A percentile compares a stretch with the other conserved stretches of the same genome.
These are phyloP conservation scores for Nephrocerus scutellatus DNA, from an alignment of 2,888 invertebrate genomes.

Conservation along the genomic window DNA sequence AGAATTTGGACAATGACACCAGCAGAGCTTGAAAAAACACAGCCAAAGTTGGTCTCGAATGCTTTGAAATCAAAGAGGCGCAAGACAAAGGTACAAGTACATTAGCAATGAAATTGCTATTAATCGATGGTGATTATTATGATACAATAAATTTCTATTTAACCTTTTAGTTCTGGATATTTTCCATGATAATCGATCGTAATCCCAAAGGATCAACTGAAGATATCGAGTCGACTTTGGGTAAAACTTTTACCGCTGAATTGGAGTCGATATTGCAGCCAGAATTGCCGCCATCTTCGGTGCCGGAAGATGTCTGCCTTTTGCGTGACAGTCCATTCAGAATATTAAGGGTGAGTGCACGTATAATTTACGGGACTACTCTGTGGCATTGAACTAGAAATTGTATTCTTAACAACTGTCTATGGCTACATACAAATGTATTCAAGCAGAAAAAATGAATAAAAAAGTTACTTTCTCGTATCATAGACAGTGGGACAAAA, in stretches of 20 bases:
- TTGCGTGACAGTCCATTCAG: constrained; percentile 57
- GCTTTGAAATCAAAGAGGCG: constrained; percentile 28
- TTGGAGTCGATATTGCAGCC: constrained; percentile 41
- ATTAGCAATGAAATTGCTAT: too few relatives aligned
- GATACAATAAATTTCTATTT: neutral
- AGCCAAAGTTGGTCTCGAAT: constrained; percentile 31
- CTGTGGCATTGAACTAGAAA: constrained; percentile 3
- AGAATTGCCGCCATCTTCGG: constrained; percentile 36
- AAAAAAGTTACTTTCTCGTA: too few relatives aligned
- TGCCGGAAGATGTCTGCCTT: constrained; percentile 56
- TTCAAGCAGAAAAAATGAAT: too few relatives aligned
- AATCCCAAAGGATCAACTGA: constrained; percentile 34
- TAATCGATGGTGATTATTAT: constrained; percentile 2
- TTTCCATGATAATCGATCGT: constrained; percentile 44
- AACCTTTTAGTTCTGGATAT: constrained; percentile 36
- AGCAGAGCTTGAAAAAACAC: constrained; percentile 34
- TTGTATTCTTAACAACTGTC: too few relatives aligned
- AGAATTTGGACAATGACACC: constrained; percentile 29
- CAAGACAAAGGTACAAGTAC: constrained; percentile 35
- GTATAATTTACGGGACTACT: too few relatives aligned
- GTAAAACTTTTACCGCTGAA: constrained; percentile 9
- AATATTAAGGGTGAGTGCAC: constrained; percentile 44
- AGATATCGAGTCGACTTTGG: constrained; percentile 33
- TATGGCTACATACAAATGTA: too few relatives aligned
- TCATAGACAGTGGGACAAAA: too few relatives aligned